These are phyloP conservation scores for Menura novaehollandiae DNA, from an alignment of 2,113 vertebrate species.

Conservation along the genomic window DNA sequence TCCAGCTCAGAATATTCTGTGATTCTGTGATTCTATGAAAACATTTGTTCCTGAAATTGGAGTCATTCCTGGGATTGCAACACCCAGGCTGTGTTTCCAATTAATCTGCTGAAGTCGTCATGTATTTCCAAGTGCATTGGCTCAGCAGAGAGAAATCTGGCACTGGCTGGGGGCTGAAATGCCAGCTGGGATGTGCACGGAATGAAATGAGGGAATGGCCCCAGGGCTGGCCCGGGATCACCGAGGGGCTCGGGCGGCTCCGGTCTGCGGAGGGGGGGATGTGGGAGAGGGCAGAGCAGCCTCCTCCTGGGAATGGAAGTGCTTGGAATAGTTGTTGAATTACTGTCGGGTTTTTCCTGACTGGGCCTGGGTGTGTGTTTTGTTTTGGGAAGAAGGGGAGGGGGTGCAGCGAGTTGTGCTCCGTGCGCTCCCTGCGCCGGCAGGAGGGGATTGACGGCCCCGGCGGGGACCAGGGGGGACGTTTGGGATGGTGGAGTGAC, in stretches of 20 bases:
- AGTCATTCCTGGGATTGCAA: conserved; percentile 65
- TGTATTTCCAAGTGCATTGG: conserved; percentile 6
- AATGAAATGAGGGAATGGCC: not conserved
- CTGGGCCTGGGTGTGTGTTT: not conserved
- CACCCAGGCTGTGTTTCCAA: conserved; percentile 68
- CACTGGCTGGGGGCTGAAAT: not conserved
- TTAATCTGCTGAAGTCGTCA: conserved; percentile 52
- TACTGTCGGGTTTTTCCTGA: not conserved
- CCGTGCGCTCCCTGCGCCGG: accelerated
- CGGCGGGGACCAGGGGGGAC: not conserved
- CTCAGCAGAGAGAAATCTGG: conserved; percentile 37
- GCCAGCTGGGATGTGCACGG: conserved; percentile 3
- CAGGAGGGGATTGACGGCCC: not conserved
- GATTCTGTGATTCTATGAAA: conserved; percentile 15
- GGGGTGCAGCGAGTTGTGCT: not conserved
- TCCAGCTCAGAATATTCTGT: not conserved
- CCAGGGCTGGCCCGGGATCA: not conserved
- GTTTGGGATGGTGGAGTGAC: accelerated
- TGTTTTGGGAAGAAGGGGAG: not conserved
- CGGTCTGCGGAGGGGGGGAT: not conserved
- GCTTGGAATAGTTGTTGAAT: not conserved
- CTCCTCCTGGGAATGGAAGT: not conserved
- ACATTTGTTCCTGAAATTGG: conserved; percentile 64
- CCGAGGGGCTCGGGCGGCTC: not conserved
- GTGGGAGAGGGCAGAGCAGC: not conserved